Percentiles rank a stretch among this genome's conserved stretches.
These are phyloP conservation scores for Chondrilla cf. caribensis DNA, from an alignment of 37 sponge, comb jelly and placozoan genomes.

Conservation along the genomic window DNA sequence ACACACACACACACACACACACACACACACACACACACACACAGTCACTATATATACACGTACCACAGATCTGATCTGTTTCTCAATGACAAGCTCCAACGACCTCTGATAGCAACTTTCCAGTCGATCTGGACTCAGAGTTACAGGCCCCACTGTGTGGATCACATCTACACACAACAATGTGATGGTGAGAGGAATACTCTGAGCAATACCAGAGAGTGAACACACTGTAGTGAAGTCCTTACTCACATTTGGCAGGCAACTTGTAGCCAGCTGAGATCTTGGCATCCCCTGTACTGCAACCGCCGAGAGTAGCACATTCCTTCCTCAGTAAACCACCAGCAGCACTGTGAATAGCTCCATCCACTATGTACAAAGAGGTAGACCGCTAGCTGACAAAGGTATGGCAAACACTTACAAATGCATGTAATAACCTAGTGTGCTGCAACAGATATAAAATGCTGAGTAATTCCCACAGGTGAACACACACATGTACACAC, in stretches of 20 bases:
- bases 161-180: conserved; percentile 79
- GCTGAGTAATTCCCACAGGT: too few relatives aligned
- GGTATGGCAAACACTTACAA: too few relatives aligned
- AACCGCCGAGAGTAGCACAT: conserved; percentile 64
- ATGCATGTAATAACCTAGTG: too few relatives aligned
- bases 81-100: conserved; percentile 47
- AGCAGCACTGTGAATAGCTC: conserved; percentile 87
- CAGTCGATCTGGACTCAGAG: conserved; percentile 26
- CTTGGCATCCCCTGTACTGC: conserved; percentile 75
- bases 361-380: too few relatives aligned
- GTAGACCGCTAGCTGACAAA: too few relatives aligned
- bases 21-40: neutral
- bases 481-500: too few relatives aligned
- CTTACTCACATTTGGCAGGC: conserved; percentile 80
- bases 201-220: too few relatives aligned
- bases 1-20: too few relatives aligned
- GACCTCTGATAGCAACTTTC: conserved; percentile 67
- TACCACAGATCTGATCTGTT: conserved; percentile 80
- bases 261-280: conserved; percentile 71
- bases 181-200: too few relatives aligned
- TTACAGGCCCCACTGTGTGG: conserved; percentile 88
- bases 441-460: too few relatives aligned
- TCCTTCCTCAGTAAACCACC: conserved; percentile 60
- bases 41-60: neutral
- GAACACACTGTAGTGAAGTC: too few relatives aligned